Conservation (phyloP, 2,113 vertebrate genomes). For the Phaethon lepturus region DNA sequence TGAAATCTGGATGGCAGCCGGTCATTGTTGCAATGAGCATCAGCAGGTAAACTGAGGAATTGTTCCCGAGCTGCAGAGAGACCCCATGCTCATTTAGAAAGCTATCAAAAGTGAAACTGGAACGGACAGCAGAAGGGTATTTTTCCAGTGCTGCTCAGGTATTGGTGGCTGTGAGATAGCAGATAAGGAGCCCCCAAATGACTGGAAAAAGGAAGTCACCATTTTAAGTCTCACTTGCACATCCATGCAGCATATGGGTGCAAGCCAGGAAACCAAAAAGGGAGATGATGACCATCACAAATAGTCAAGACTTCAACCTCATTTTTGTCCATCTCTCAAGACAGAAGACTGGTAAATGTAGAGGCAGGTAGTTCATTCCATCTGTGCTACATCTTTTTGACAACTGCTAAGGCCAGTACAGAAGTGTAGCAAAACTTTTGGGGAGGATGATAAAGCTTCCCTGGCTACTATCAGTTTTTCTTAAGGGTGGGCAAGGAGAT, state of each 20-base stretch:
- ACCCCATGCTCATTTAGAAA: background rate
- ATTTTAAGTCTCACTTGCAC: background rate
- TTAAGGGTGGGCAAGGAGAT: background rate
- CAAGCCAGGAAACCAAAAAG: background rate
- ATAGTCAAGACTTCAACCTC: background rate
- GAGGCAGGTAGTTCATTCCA: background rate
- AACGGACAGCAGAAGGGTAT: background rate
- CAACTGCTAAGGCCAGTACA: background rate
- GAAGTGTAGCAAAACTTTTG: background rate
- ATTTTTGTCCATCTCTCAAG: background rate
- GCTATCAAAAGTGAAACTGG: background rate
- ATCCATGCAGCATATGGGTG: background rate
- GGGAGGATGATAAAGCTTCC: background rate
- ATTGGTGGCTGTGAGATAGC: background rate
- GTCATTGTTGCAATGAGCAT: constrained; percentile 95
- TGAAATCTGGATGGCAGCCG: constrained; percentile 91
- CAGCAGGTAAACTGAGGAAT: constrained; percentile 84
- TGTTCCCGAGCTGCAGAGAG: background rate
- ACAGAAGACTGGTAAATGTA: background rate
- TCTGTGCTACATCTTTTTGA: background rate
- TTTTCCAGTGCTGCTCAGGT: background rate
- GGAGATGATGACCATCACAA: background rate
- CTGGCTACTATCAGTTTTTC: background rate
- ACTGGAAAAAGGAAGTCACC: background rate
- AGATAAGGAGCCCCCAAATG: background rate